phyloP scores from a whole-genome alignment of 2,113 vertebrate genomes.

The Petaurus breviceps region DNA sequence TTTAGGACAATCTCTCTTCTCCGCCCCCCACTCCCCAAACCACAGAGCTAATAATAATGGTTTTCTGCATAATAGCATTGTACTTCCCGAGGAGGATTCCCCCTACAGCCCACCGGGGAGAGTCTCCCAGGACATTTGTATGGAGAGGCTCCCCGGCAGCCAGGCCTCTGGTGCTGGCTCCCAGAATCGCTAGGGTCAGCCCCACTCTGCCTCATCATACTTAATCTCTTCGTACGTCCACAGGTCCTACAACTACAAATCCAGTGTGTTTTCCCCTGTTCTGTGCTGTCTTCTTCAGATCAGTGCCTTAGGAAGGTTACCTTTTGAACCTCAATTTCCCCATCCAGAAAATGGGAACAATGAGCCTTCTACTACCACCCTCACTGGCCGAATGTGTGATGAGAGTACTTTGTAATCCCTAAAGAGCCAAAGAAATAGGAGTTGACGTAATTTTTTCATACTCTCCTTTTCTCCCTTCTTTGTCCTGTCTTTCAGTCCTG shows the following conservation, averaged over 20 bases:
- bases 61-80: constrained; percentile 57
- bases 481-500: constrained; percentile 85
- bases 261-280: background rate
- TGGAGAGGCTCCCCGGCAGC: background rate
- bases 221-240: no score
- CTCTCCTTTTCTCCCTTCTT: background rate
- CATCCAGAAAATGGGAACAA: background rate
- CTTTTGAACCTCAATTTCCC: rapidly evolving
- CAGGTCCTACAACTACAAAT: background rate
- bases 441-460: background rate
- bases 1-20: background rate
- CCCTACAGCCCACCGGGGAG: background rate
- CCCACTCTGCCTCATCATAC: constrained; percentile 27
- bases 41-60: constrained; percentile 55
- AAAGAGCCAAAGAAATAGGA: background rate
- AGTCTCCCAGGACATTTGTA: background rate
- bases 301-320: no score
- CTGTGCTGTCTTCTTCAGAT: background rate
- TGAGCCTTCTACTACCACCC: background rate
- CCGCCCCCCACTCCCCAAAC: background rate
- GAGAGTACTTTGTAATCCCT: background rate
- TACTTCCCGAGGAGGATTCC: constrained; percentile 48
- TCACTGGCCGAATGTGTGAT: background rate
- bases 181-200: background rate
- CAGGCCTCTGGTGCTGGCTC: background rate